Evolutionary conservation across 2,797 vertebrate species (phyloP).

Genomic region (Iguana delicatissima): DNA sequence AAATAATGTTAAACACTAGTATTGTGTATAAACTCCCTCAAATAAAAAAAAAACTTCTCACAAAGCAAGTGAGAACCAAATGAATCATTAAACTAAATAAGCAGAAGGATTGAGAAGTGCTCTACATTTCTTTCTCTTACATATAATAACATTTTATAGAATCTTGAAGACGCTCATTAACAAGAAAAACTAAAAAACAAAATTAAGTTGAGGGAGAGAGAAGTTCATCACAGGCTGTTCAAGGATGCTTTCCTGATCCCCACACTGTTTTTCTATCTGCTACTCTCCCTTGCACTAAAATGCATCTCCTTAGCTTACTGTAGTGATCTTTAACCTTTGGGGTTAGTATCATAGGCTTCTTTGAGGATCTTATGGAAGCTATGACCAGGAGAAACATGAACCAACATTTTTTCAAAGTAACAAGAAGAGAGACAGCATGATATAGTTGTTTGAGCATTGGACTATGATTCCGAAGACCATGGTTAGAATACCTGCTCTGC

Average conservation of each 20-base stretch:
- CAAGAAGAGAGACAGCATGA: too few species aligned
- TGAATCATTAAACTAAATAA: background rate
- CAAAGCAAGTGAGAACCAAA: background rate
- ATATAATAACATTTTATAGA: background rate
- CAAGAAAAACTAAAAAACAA: background rate
- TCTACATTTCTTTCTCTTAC: too few species aligned
- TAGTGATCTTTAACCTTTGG: too few species aligned
- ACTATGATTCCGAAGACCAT: too few species aligned
- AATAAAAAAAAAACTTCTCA: background rate
- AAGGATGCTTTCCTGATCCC: background rate
- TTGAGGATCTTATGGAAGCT: too few species aligned
- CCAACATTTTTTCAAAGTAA: too few species aligned
- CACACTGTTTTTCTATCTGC: background rate
- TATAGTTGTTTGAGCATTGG: too few species aligned
- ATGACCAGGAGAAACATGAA: too few species aligned
- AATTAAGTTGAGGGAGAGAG: background rate
- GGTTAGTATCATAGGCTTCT: too few species aligned
- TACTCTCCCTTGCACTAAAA: background rate
- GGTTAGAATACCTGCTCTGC: too few species aligned
- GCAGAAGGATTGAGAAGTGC: background rate
- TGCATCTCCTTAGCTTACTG: background rate
- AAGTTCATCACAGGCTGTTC: background rate
- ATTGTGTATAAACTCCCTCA: too few species aligned
- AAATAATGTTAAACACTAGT: too few species aligned
- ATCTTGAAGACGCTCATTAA: background rate